These are phyloP conservation scores for Ceryle rudis DNA, from an alignment of 2,797 vertebrate species.

Conservation along the genomic window DNA sequence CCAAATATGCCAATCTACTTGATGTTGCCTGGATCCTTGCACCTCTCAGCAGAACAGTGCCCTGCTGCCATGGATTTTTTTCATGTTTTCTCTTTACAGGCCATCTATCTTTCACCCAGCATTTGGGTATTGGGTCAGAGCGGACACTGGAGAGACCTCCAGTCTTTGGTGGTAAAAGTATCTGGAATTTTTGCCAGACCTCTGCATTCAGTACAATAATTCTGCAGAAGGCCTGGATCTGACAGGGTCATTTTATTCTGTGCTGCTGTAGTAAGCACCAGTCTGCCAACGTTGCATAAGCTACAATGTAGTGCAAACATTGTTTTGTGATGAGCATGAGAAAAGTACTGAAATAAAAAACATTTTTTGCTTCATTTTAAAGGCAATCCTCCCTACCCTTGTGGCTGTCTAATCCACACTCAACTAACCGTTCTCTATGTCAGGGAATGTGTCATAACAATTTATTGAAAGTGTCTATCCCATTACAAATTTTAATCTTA, in stretches of 20 bases:
- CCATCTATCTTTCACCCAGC: background rate
- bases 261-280: background rate
- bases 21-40: background rate
- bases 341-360: background rate
- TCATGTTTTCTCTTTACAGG: background rate
- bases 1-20: background rate
- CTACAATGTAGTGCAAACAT: background rate
- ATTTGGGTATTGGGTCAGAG: background rate
- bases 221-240: background rate
- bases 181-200: background rate
- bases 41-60: background rate
- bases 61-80: background rate
- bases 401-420: background rate
- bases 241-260: background rate
- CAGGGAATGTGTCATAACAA: background rate
- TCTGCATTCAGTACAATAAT: background rate
- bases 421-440: background rate
- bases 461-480: background rate
- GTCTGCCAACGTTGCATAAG: background rate
- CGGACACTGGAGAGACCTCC: background rate
- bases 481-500: background rate
- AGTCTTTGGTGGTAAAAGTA: background rate
- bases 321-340: background rate
- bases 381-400: background rate
- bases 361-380: background rate